Conservation (phyloP, 2,888 invertebrate genomes). For the Fabriciana adippe region DNA sequence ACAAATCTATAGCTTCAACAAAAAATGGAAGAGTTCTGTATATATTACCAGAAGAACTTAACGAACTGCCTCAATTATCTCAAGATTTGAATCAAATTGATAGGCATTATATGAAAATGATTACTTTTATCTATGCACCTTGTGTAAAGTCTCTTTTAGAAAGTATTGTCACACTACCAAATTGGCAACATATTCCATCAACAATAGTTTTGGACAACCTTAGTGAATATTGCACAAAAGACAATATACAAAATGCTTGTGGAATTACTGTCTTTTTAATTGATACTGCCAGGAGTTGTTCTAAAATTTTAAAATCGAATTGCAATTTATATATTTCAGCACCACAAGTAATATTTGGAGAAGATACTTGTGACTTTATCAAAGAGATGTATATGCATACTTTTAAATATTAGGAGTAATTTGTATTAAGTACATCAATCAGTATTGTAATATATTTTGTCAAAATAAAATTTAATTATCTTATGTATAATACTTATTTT, state of each 20-base stretch:
- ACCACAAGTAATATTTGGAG: conserved; percentile 51
- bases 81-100: conserved; percentile 61
- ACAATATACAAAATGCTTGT: conserved; percentile 62
- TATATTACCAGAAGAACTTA: conserved; percentile 63
- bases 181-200: conserved; percentile 67
- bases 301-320: conserved; percentile 45
- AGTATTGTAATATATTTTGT: not conserved
- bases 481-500: too few relatives aligned
- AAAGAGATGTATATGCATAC: conserved; percentile 53
- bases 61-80: conserved; percentile 67
- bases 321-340: conserved; percentile 59
- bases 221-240: conserved; percentile 56
- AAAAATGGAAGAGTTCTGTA: conserved; percentile 69
- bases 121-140: conserved; percentile 69
- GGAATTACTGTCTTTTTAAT: conserved; percentile 61
- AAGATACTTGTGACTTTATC: conserved; percentile 57
- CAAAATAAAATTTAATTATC: too few relatives aligned
- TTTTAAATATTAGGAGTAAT: not conserved
- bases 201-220: conserved; percentile 70
- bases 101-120: conserved; percentile 72
- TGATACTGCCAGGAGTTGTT: conserved; percentile 60
- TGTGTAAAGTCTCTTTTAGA: conserved; percentile 61
- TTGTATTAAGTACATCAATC: not conserved
- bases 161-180: conserved; percentile 59
- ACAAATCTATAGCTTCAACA: conserved; percentile 59